phyloP scores from a whole-genome alignment of 1,140 invertebrate genomes.

The Platorchestia sp. region DNA sequence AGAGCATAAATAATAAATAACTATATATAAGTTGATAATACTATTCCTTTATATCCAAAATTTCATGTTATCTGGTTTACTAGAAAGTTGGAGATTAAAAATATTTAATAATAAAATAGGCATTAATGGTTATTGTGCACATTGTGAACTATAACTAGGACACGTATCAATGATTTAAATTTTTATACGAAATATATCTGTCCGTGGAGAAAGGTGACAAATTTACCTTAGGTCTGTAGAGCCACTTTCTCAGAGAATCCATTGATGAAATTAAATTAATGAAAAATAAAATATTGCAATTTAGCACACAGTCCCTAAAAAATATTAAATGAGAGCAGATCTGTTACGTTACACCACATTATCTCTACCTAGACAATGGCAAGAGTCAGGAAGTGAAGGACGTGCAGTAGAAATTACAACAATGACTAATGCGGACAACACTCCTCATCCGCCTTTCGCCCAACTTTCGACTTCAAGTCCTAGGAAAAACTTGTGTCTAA shows the following conservation, averaged over 20 bases:
- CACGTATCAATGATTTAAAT: neutral
- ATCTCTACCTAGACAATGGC: neutral
- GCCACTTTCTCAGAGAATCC: slow-evolving; percentile 92
- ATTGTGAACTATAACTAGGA: slow-evolving; percentile 39
- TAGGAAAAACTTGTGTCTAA: no score
- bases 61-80: neutral
- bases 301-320: neutral
- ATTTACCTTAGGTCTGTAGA: slow-evolving; percentile 90
- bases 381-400: slow-evolving; percentile 65
- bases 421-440: neutral
- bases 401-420: slow-evolving; percentile 44
- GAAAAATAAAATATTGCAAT: slow-evolving; percentile 26
- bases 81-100: neutral
- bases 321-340: neutral
- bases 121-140: neutral
- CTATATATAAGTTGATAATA: neutral
- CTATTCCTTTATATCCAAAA: neutral
- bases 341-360: neutral
- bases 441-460: slow-evolving; percentile 5
- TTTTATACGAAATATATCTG: slow-evolving; percentile 15
- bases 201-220: slow-evolving; percentile 60
- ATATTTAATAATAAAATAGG: neutral
- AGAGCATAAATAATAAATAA: no score
- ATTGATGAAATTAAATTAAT: slow-evolving; percentile 73
- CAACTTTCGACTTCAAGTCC: no score